Percentiles rank a stretch among this genome's conserved stretches.
Evolutionary conservation across 2,888 invertebrate species (phyloP).

Genomic region (Diarsia mendica): DNA sequence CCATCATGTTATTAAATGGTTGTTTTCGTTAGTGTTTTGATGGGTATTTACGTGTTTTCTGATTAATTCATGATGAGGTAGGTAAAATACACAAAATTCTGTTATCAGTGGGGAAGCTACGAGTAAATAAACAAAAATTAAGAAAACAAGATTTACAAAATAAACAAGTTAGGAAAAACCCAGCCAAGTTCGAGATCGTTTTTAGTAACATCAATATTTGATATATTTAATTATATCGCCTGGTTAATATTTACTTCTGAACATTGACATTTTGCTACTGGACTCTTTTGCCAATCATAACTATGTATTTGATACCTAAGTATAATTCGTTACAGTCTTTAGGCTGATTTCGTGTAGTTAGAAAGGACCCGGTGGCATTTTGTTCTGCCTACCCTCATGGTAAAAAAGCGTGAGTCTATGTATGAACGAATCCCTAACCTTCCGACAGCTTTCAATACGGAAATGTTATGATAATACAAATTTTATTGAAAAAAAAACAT

Average conservation of each 20-base stretch:
- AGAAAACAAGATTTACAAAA: constrained; percentile 29
- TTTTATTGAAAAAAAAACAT: not conserved
- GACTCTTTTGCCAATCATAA: not conserved
- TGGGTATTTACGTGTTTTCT: constrained; percentile 26
- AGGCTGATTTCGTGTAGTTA: not conserved
- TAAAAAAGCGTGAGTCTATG: not conserved
- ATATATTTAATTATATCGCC: not conserved
- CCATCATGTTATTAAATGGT: not conserved
- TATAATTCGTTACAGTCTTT: no score
- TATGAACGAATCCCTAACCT: not conserved
- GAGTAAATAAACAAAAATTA: not conserved
- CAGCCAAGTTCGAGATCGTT: constrained; percentile 19
- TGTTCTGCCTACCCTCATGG: not conserved
- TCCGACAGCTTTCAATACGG: not conserved
- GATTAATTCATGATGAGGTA: constrained; percentile 5
- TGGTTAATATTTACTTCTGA: not conserved
- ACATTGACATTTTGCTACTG: not conserved
- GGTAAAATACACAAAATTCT: constrained; percentile 4
- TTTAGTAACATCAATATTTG: constrained; percentile 1
- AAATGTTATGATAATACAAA: constrained; percentile 6
- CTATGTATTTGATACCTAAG: no score
- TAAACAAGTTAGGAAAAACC: constrained; percentile 11
- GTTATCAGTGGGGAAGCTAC: constrained; percentile 8
- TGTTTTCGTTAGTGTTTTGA: not conserved
- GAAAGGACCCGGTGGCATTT: not conserved